Base-by-base conservation (phyloP, 2,888 invertebrate species). In the Silvanus unidentatus region DNA sequence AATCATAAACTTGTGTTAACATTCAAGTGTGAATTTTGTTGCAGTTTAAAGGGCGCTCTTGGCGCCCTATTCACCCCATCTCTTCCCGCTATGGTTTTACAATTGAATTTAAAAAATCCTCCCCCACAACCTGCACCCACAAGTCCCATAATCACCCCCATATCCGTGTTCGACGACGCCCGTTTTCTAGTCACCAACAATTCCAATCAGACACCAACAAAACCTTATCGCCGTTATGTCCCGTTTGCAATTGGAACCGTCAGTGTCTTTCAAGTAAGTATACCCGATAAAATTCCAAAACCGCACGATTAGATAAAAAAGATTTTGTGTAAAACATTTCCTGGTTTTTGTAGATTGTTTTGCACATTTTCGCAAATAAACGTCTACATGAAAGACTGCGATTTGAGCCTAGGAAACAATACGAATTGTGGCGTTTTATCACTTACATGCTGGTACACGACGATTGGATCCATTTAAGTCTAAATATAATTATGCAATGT, bases 391-490 rank as follows among this genome's bases (percentile, higher is more conserved):
- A 53, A 48, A 38, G 52, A 9, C 70, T 82, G 43, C 75, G 80
- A 49, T 83, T 79, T 68, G 77, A 82, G 58, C 82, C 83, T 1
- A 73, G 75, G 54, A 80, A 81, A 69, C 76, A 83, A 55, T 70
- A 74, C 37, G 78, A 88, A 69, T 75, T 84, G 16, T 93, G 91
- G 92, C 78, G 91, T 52, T 82, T 86, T 63, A 64, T 86, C 44
- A 81, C 85, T 35, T 92, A 92, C 70, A 86, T 86, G 76, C 75
- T 86, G 55, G 73, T 91, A 44, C 92, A 92, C 73, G 84, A 86
- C 43, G 84, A 82, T 70, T 75, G 78, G 60, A 75, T 82, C 39
- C 92, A 93, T 69, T 73, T 93, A 48, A 75, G 82, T 14, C 78
- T 91, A 60, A 93, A 93, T 73, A 74, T 86, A 52, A 71, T 80